Base-by-base conservation (phyloP, 2,797 vertebrate species). In the Acanthurus tractus region DNA sequence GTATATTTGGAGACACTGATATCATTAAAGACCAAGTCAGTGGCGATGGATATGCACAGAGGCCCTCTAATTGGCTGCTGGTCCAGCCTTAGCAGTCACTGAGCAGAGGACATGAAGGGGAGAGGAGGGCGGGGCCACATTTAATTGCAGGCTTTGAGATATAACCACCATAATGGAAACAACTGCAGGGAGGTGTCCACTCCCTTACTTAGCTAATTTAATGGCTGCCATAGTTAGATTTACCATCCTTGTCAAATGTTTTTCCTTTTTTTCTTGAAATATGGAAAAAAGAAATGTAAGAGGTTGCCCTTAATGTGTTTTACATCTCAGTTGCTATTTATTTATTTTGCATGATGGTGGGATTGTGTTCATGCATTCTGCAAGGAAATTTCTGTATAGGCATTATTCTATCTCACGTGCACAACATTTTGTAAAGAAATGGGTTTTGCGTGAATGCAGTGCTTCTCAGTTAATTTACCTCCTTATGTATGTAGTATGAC, bases 11-110 rank as follows among this genome's bases (percentile, higher is more conserved):
- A 64, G 49, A 61, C 20, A 44, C 3, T 58, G 38, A 50, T 54
- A 17, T 71, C 17, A 74, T 62, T 55, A 63, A 71, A 76, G 50
- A 65, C 46, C 64, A 63, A 68, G 52, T 77, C 63, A 59, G 66
- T 63, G 49, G 71, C 82, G 59, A 81, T 79, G 57, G 25, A 86
- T 63, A 76, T 63, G 40, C 73, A 57, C 56, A 71, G 57, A 82
- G 65, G 34, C 49, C 55, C 45, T 68, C 76, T 65, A 79, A 73
- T 72, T 83, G 70, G 75, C 69, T 81, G 48, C 36, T 79, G 74
- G 57, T 73, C 25, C 63, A 55, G 64, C 38, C 50, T 44, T 48
- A 62, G 69, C 68, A 46, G 55, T 68, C 38, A 44, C 34, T 54
- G 48, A 85, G 70, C 67, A 74, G 53, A 70, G n/a, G 63, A 71